A percentile compares a stretch with the other conserved stretches of the same genome.
phyloP scores from a whole-genome alignment of 2,888 invertebrate genomes.

The Epinotia ramella region DNA sequence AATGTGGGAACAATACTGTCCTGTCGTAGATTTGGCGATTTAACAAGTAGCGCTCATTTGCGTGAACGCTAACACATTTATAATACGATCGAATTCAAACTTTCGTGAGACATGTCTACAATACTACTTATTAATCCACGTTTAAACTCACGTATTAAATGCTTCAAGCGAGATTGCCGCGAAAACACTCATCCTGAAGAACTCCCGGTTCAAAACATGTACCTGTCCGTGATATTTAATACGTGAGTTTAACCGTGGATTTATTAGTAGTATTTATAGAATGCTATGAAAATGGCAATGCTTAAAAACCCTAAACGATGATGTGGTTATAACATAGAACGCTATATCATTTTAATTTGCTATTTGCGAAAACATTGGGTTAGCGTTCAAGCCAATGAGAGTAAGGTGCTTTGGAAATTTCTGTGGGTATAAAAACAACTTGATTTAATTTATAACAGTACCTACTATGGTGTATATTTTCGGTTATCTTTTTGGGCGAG shows the following conservation, averaged over 20 bases:
- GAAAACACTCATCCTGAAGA: no score
- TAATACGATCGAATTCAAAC: no score
- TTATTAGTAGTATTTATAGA: neutral
- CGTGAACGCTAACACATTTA: constrained; percentile 26
- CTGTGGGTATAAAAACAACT: constrained; percentile 3
- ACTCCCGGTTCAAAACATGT: no score
- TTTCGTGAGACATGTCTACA: no score
- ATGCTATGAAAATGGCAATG: neutral
- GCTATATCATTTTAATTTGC: neutral
- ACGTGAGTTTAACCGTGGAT: no score
- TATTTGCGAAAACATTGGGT: neutral
- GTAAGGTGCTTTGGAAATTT: constrained; percentile 18
- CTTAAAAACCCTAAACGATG: neutral
- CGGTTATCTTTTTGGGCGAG: constrained; percentile 5
- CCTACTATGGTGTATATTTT: neutral
- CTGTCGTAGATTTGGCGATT: constrained; percentile 13
- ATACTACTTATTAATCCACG: no score
- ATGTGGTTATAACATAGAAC: neutral
- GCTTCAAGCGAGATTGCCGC: no score
- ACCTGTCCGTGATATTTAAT: no score
- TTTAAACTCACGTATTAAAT: no score
- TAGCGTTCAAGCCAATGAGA: constrained; percentile 30
- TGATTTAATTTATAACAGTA: constrained; percentile 5
- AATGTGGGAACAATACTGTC: neutral
- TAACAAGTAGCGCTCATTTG: constrained; percentile 22